Conservation (phyloP, 2,888 invertebrate genomes). For the Agrilus mali region DNA sequence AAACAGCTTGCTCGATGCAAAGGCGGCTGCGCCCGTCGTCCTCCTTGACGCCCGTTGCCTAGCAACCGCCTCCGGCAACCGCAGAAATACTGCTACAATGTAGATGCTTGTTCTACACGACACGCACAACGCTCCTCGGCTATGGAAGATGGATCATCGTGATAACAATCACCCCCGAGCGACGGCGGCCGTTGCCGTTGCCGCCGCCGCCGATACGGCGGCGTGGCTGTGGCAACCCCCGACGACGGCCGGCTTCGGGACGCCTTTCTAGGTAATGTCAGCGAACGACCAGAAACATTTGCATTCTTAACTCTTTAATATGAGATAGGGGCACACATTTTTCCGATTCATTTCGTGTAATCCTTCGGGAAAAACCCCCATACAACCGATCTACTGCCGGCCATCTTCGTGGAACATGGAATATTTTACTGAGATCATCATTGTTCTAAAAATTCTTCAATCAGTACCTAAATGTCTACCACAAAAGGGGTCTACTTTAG, state of each 20-base stretch:
- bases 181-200: neutral
- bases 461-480: no score
- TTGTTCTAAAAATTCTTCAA: no score
- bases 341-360: no score
- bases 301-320: no score
- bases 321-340: no score
- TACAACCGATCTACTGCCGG: no score
- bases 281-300: no score
- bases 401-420: no score
- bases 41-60: conserved; percentile 27
- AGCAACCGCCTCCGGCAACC: conserved; percentile 33
- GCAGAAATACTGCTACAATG: conserved; percentile 37
- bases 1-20: conserved; percentile 35
- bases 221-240: neutral
- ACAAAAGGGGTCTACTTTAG: no score
- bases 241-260: neutral
- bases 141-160: conserved; percentile 31
- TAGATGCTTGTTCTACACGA: conserved; percentile 37
- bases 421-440: no score
- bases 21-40: conserved; percentile 22
- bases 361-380: no score
- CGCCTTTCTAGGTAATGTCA: neutral
- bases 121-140: conserved; percentile 32
- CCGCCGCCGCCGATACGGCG: no score
- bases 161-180: conserved; percentile 28